Conservation (phyloP, 1,140 invertebrate genomes). For the Ctenoplectra terminalis region DNA sequence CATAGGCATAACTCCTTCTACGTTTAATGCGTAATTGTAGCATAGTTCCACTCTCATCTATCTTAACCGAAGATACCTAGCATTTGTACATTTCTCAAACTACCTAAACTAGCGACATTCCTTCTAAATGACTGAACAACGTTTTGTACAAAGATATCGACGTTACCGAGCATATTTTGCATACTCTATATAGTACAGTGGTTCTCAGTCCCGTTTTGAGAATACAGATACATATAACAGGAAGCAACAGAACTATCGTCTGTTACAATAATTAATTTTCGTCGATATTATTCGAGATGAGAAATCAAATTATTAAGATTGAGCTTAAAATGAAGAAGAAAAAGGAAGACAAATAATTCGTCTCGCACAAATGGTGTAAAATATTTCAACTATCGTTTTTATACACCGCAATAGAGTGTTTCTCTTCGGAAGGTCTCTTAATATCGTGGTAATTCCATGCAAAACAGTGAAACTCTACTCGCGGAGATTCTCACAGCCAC, state of each 20-base stretch:
- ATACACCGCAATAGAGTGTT: not conserved
- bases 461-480: not conserved
- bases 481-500: conserved; percentile 45
- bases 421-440: conserved; percentile 13
- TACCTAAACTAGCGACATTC: conserved; percentile 56
- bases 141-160: conserved; percentile 43
- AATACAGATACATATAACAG: too few species aligned
- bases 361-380: too few species aligned
- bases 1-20: conserved; percentile 60
- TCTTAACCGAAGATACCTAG: conserved; percentile 60
- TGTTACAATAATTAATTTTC: too few species aligned
- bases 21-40: conserved; percentile 63
- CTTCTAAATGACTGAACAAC: conserved; percentile 24
- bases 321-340: too few species aligned
- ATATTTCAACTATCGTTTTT: not conserved
- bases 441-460: conserved; percentile 17
- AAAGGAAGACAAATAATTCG: too few species aligned
- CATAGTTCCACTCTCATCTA: conserved; percentile 65
- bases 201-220: too few species aligned
- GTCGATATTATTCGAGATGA: too few species aligned
- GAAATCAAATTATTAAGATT: too few species aligned
- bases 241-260: too few species aligned
- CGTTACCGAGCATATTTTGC: conserved; percentile 25
- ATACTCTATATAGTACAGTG: not conserved
- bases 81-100: conserved; percentile 59